A percentile compares a stretch with the other conserved stretches of the same genome.
These are phyloP conservation scores for Hippocampus kuda DNA, from an alignment of 2,797 vertebrate species.

Conservation along the genomic window DNA sequence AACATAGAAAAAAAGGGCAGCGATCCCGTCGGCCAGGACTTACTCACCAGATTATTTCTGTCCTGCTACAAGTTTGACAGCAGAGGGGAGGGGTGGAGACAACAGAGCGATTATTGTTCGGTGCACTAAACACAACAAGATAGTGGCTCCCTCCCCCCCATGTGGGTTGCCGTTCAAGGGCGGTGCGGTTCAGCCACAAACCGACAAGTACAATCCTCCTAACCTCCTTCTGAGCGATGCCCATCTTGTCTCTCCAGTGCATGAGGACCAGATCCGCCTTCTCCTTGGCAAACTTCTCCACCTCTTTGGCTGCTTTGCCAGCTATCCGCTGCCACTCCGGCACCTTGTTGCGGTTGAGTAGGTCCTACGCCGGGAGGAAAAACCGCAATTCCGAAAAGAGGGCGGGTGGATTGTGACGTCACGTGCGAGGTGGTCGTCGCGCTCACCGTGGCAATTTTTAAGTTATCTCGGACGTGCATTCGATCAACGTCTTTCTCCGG, in stretches of 20 bases:
- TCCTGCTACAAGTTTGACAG: slow-evolving; percentile 88
- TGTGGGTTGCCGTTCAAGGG: background rate
- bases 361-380: slow-evolving; percentile 71
- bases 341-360: slow-evolving; percentile 91
- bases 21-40: slow-evolving; percentile 51
- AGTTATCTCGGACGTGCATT: slow-evolving; percentile 95
- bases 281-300: slow-evolving; percentile 99
- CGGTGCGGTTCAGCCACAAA: background rate
- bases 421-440: too few relatives aligned
- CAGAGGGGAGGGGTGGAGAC: slow-evolving; percentile 63
- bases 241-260: slow-evolving; percentile 99
- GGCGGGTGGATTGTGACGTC: background rate
- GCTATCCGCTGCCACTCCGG: slow-evolving; percentile 96
- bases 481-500: slow-evolving; percentile 92
- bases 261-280: slow-evolving; percentile 92
- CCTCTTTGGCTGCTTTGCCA: slow-evolving; percentile 97
- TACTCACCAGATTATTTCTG: slow-evolving; percentile 99
- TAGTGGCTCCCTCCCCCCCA: background rate
- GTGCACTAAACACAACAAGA: slow-evolving; percentile 43
- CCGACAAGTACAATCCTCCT: slow-evolving; percentile 37
- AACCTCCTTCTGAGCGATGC: slow-evolving; percentile 98
- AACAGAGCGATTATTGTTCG: slow-evolving; percentile 69
- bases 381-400: background rate
- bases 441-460: slow-evolving; percentile 91
- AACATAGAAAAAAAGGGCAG: slow-evolving; percentile 11